Evolutionary conservation across 2,888 invertebrate species (phyloP), one percentile per base, ranked within the genome.

Genomic region (Chymomyza fuscimana): DNA sequence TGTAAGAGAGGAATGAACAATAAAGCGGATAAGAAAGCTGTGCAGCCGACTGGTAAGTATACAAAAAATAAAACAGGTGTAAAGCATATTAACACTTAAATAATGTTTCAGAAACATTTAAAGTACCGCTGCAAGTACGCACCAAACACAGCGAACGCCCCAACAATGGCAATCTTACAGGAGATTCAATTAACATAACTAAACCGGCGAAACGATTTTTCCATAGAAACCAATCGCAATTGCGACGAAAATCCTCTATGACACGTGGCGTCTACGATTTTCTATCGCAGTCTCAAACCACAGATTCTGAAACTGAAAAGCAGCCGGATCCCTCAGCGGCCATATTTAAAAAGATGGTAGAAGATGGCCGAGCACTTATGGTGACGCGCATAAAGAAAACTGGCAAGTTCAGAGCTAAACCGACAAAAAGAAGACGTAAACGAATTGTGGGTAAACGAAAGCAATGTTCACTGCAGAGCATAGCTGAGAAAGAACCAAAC

Each of bases 351-450:
- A 82, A 86, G 68, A 74, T 91, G 70, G 92, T 93, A 75, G 92
- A 92, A 89, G 93, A 93, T 90, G 93, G 93, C 86, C 94, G 93
- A 92, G 92, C 92, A 68, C 86, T 92, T 83, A 92, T 93, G 63
- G 92, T 93, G 89, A 93, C 92, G 88, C 93, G 93, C 91, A 92
- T 92, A 89, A 92, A 92, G 87, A 93, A 82, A 12, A 76, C 73
- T 0, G 90, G 91, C 2, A 83, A 78, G 64, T 63, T 16, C 0
- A 71, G 71, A 16, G 25, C 74, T 5, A 87, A 87, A 50, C 60
- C 70, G 0, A 40, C 59, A 0, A 67, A 29, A 1, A 81, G 59
- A 1, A 81, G 59, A 29, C 82, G 73, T 40, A 10, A 74, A 2
- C 71, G 84, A 0, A 69, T 76, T 15, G 56, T 80, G 5, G 85